phyloP scores from a whole-genome alignment of 2,113 vertebrate species.

The Rhinolophus sinicus region DNA sequence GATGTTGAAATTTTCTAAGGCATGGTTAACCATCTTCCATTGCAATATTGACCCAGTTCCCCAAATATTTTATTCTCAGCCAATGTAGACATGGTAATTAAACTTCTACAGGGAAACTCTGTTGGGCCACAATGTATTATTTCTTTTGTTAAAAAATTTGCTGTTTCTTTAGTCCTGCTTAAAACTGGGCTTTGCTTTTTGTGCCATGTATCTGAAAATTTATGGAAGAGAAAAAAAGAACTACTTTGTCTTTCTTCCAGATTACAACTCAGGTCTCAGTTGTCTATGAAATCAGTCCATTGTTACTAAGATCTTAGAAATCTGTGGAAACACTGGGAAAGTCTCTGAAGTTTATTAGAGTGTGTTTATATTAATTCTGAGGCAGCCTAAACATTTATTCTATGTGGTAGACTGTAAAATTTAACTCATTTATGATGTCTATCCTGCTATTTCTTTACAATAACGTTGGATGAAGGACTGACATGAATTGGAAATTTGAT shows the following conservation, averaged over 20 bases:
- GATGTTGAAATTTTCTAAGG: not conserved
- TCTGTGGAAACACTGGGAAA: not conserved
- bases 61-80: not conserved
- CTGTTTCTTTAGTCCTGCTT: slow-evolving; percentile 27
- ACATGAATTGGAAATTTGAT: not conserved
- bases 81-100: not conserved
- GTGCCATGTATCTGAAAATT: not conserved
- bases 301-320: not conserved
- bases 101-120: not conserved
- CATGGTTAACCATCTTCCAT: not conserved
- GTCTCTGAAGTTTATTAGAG: not conserved
- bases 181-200: not conserved
- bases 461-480: not conserved
- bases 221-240: slow-evolving; percentile 13
- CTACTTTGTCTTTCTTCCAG: not conserved
- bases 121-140: not conserved
- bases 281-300: not conserved
- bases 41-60: not conserved
- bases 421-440: not conserved
- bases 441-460: not conserved
- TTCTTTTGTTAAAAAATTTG: slow-evolving; percentile 26
- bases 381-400: not conserved
- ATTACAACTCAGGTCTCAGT: not conserved
- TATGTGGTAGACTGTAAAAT: not conserved
- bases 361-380: not conserved